Conservation (phyloP, 2,113 vertebrate species). For the Aegypius monachus region DNA sequence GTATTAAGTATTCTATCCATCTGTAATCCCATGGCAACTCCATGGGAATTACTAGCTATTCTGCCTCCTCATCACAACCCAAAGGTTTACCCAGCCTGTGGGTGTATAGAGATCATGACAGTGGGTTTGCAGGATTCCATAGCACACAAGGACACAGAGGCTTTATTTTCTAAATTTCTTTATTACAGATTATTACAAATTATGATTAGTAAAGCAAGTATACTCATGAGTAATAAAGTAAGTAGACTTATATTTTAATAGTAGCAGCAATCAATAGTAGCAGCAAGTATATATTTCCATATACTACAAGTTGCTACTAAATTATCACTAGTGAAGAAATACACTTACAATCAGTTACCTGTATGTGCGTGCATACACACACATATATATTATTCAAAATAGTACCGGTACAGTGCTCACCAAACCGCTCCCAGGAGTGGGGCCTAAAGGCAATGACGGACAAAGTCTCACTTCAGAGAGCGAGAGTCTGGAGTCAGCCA, state of each 20-base stretch:
- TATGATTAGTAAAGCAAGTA: not conserved
- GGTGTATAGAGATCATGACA: not conserved
- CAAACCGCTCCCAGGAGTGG: not conserved
- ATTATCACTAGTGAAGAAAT: not conserved
- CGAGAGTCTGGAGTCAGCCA: not conserved
- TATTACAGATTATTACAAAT: not conserved
- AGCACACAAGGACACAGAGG: rapidly evolving
- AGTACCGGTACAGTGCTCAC: not conserved
- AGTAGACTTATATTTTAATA: not conserved
- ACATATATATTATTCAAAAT: not conserved
- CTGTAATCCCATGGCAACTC: not conserved
- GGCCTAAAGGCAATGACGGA: not conserved
- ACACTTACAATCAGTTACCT: not conserved
- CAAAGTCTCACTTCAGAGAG: not conserved
- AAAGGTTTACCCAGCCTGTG: not conserved
- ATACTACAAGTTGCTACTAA: not conserved
- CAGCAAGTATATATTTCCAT: not conserved
- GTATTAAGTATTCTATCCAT: not conserved
- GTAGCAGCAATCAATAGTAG: not conserved
- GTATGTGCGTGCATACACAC: rapidly evolving
- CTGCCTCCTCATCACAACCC: not conserved
- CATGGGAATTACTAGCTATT: not conserved
- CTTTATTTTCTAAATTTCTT: not conserved
- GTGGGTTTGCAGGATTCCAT: not conserved
- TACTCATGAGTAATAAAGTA: not conserved